Evolutionary conservation across 2,888 invertebrate species (phyloP), one percentile per base, ranked within the genome.

Genomic region (Stegana nigrithorax): DNA sequence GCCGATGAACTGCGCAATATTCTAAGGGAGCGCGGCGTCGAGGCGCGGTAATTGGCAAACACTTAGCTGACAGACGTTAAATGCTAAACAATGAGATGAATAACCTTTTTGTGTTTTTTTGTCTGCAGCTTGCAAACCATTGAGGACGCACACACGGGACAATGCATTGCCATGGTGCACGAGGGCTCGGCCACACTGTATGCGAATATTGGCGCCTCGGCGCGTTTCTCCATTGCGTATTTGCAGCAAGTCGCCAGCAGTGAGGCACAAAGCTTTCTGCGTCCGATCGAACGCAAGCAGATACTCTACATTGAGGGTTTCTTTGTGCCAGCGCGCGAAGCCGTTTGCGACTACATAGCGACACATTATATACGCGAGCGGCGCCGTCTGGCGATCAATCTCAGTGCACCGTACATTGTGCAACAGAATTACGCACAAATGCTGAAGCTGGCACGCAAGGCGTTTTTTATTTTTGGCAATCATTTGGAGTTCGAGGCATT

Each of bases 381-480:
- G 67, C 65, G 87, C 75, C 73, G 84, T 6, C 78, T 89, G 62
- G 87, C 86, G 1, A 85, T 89, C 62, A 90, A 89, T 81, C 83
- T 90, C 51, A 87, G 87, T 71, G 89, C 88, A 1, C 81, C 84
- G 1, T 90, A 89, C 70, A 86, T 90, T n/a, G 86, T 87, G 50
- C 72, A 84, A 32, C 69, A 84, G 5, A 81, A 86, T 57, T 73
- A 84, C 2, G 76, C 86, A 17, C 80, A 82, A 53, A 76, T 89
- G 19, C 69, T 83, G 25, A 77, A 84, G 68, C 81, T 89, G 68
- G 85, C 86, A 12, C 82, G 86, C 12, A 81, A 83, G 45, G 85
- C 88, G 8, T 86, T 87, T 69, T 83, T 89, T 27, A 73, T 90
- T 4, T 88, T 90, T 73, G 90, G 90, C 4, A 90, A 90, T 79